Evolutionary conservation across 2,797 vertebrate species (phyloP).

Genomic region (Falco novaeseelandiae): DNA sequence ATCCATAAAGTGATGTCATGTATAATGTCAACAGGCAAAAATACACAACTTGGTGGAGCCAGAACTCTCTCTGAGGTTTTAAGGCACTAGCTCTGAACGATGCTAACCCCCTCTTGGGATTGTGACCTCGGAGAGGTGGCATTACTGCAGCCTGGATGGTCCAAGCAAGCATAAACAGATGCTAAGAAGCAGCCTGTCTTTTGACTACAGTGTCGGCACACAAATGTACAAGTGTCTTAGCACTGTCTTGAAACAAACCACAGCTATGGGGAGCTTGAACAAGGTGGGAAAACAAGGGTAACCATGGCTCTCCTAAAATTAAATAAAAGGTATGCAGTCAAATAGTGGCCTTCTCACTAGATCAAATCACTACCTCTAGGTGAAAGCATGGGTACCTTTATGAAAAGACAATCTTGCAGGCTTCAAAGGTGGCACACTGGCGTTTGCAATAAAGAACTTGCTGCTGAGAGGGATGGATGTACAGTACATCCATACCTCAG

Average conservation of each 20-base stretch:
- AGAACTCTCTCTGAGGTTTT: background rate
- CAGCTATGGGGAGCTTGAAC: background rate
- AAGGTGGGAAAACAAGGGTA: background rate
- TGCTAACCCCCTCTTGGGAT: background rate
- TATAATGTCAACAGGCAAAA: slow-evolving; percentile 20
- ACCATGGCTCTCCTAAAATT: background rate
- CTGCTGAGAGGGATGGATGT: background rate
- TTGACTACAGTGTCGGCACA: background rate
- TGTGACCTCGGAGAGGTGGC: background rate
- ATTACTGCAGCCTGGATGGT: background rate
- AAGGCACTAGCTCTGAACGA: background rate
- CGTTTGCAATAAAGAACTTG: background rate
- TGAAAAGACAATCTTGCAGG: slow-evolving; percentile 4
- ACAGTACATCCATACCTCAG: background rate
- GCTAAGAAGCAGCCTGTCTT: background rate
- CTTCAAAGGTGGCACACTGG: background rate
- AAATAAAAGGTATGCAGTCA: background rate
- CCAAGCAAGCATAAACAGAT: background rate
- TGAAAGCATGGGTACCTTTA: background rate
- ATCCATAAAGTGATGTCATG: background rate
- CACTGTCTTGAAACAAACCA: background rate
- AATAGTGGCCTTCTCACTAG: background rate
- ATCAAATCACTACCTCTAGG: background rate
- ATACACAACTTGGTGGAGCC: background rate
- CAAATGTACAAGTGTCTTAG: background rate